Conservation (phyloP, 2,113 vertebrate genomes). For the Colossoma macropomum region DNA sequence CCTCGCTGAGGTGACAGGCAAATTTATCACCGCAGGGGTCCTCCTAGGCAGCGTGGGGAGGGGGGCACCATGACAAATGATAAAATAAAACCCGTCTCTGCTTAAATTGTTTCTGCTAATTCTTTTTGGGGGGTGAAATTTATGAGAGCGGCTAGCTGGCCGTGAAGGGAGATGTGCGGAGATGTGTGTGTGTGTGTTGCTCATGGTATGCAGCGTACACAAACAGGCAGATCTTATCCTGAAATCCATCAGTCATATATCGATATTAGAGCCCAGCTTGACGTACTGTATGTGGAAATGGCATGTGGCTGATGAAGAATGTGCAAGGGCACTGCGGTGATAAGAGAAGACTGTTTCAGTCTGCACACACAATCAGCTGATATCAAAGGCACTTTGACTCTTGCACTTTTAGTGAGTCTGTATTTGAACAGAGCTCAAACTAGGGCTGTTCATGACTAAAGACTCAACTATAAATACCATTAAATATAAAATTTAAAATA, state of each 20-base stretch:
- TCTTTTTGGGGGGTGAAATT: constrained; percentile 77
- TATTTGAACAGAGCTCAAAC: no score
- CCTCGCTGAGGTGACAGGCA: constrained; percentile 80
- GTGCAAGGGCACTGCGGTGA: background rate
- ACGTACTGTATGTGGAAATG: constrained; percentile 23
- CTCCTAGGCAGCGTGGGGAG: constrained; percentile 13
- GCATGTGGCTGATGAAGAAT: constrained; percentile 32
- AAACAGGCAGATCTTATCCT: constrained; percentile 68
- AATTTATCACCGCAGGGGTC: constrained; percentile 81
- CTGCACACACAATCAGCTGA: constrained; percentile 4
- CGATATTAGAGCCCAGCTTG: constrained; percentile 53
- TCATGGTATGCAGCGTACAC: constrained; percentile 63
- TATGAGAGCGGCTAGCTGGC: constrained; percentile 78
- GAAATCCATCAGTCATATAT: constrained; percentile 66
- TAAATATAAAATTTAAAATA: no score
- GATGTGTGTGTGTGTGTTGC: constrained; percentile 63
- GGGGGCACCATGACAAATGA: constrained; percentile 77
- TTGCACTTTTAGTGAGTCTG: no score
- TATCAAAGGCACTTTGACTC: no score
- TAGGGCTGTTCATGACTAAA: no score
- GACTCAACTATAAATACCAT: no score
- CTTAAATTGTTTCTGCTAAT: constrained; percentile 87
- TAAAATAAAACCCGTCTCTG: constrained; percentile 84
- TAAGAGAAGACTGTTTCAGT: background rate
- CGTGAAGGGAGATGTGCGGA: constrained; percentile 71